These are phyloP conservation scores for Haemorhous mexicanus DNA, from an alignment of 2,113 vertebrate species.

Conservation along the genomic window DNA sequence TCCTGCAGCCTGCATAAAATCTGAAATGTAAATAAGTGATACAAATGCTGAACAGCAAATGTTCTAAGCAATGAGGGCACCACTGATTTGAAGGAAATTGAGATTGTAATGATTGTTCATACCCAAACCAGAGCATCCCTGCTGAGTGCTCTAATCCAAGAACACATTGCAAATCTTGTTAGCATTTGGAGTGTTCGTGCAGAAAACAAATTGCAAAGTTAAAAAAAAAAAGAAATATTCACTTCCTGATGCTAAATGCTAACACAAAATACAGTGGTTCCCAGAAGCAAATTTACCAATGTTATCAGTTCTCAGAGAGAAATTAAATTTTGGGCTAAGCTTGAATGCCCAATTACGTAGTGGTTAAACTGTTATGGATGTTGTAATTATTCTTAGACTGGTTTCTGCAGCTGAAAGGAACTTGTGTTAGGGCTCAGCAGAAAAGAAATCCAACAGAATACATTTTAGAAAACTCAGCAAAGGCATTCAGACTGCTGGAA, in stretches of 20 bases:
- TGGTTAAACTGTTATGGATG: not conserved
- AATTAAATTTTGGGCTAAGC: not conserved
- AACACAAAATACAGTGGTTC: not conserved
- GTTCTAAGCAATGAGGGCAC: not conserved
- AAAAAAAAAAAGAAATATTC: not conserved
- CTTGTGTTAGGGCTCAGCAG: not conserved
- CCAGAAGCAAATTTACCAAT: not conserved
- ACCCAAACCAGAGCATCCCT: slow-evolving; percentile 7
- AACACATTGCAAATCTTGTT: not conserved
- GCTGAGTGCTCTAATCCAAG: not conserved
- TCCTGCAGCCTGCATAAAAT: not conserved
- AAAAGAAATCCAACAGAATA: not conserved
- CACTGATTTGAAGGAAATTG: slow-evolving; percentile 14
- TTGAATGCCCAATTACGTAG: not conserved
- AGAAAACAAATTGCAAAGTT: slow-evolving; percentile 19
- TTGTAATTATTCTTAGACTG: not conserved
- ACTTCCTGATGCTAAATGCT: not conserved
- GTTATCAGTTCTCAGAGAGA: slow-evolving; percentile 9
- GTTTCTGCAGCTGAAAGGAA: not conserved
- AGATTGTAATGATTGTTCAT: slow-evolving; percentile 15
- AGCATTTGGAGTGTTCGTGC: slow-evolving; percentile 3
- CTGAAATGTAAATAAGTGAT: slow-evolving; percentile 16
- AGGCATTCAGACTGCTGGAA: not conserved
- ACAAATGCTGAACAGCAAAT: not conserved
- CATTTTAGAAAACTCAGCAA: not conserved